phyloP scores from a whole-genome alignment of 2,888 invertebrate species.

The Microplitis manilae region DNA sequence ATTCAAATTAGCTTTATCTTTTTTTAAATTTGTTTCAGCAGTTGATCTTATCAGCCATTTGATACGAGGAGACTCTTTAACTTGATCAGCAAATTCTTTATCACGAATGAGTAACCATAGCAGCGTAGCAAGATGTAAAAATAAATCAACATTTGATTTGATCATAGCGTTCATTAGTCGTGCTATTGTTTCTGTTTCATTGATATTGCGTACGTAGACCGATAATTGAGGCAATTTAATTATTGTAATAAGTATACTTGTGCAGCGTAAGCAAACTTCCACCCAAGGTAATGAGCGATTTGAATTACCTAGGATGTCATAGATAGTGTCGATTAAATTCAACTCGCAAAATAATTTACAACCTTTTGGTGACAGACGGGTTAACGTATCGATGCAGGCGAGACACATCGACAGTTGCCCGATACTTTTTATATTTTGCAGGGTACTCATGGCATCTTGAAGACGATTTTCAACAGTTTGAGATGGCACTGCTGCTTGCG shows the following conservation, averaged over 20 bases:
- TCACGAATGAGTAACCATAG: conserved; percentile 61
- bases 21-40: conserved; percentile 23
- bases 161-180: conserved; percentile 74
- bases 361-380: conserved; percentile 65
- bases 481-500: conserved; percentile 59
- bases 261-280: conserved; percentile 74
- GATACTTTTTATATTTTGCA: conserved; percentile 62
- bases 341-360: conserved; percentile 64
- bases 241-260: conserved; percentile 79
- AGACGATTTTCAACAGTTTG: conserved; percentile 67
- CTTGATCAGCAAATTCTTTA: conserved; percentile 51
- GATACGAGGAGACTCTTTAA: conserved; percentile 41
- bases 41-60: conserved; percentile 47
- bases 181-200: conserved; percentile 76
- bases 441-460: conserved; percentile 61
- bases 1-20: background rate
- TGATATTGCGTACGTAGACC: conserved; percentile 76
- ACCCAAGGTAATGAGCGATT: conserved; percentile 78
- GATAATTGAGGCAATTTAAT: conserved; percentile 77
- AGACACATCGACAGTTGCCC: conserved; percentile 69
- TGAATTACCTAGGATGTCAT: conserved; percentile 65
- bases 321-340: conserved; percentile 68
- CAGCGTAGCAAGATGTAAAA: conserved; percentile 59
- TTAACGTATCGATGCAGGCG: conserved; percentile 70
- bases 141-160: conserved; percentile 54